Conservation (phyloP, 2,888 invertebrate species). For the Heliconius aoede region DNA sequence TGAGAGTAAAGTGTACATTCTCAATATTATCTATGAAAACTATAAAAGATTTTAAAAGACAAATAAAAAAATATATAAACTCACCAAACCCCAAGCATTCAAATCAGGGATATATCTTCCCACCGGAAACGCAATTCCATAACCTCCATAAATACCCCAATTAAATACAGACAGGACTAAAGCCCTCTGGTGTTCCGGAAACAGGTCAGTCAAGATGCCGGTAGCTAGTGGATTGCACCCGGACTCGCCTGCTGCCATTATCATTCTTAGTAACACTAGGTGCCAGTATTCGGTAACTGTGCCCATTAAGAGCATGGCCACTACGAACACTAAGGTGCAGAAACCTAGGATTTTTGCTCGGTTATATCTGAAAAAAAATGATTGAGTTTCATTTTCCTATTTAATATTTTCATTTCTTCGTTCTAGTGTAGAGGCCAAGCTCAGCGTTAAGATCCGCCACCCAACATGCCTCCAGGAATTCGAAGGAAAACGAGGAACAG, state of each 20-base stretch:
- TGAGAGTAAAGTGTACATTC: no score
- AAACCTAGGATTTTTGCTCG: slow-evolving; percentile 89
- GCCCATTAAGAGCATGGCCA: slow-evolving; percentile 94
- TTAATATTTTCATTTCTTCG: no score
- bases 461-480: no score
- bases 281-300: slow-evolving; percentile 95
- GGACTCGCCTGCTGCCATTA: slow-evolving; percentile 94
- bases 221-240: slow-evolving; percentile 94
- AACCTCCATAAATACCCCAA: slow-evolving; percentile 98
- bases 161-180: slow-evolving; percentile 96
- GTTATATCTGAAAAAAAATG: slow-evolving; percentile 81
- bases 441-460: no score
- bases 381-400: not conserved
- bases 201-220: slow-evolving; percentile 91
- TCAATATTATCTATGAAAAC: no score
- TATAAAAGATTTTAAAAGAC: not conserved
- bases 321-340: slow-evolving; percentile 91
- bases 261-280: slow-evolving; percentile 91
- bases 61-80: slow-evolving; percentile 51
- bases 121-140: slow-evolving; percentile 95
- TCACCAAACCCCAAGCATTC: slow-evolving; percentile 89
- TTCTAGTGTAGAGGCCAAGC: no score
- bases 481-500: no score
- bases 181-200: slow-evolving; percentile 91
- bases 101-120: slow-evolving; percentile 91